A percentile compares a stretch with the other conserved stretches of the same genome.
Conservation (phyloP, 2,888 invertebrate species). For the Nomada hirtipes region DNA sequence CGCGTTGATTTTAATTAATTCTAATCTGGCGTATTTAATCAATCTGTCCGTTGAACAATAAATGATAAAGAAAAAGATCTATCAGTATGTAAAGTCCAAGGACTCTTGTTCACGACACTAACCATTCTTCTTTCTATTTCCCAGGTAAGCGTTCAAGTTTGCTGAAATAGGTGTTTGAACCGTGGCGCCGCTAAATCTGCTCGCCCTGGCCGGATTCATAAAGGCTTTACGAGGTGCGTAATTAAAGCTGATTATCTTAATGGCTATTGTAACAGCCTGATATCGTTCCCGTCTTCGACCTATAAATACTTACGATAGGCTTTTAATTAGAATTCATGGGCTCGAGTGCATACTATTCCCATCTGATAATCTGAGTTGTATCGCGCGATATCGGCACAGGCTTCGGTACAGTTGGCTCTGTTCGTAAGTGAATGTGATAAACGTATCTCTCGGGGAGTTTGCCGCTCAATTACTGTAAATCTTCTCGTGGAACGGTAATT, state of each 20-base stretch:
- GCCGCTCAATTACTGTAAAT: slow-evolving; percentile 47
- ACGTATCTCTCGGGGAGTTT: slow-evolving; percentile 29
- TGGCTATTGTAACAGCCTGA: slow-evolving; percentile 53
- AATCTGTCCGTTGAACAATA: not conserved
- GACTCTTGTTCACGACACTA: not conserved
- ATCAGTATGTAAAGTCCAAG: not conserved
- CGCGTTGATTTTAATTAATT: no score
- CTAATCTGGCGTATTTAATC: not conserved
- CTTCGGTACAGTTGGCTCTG: slow-evolving; percentile 15
- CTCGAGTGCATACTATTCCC: slow-evolving; percentile 29
- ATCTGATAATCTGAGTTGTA: slow-evolving; percentile 51
- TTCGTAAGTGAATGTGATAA: slow-evolving; percentile 34
- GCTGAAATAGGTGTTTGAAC: slow-evolving; percentile 5
- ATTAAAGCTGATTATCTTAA: slow-evolving; percentile 74
- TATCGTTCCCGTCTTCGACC: slow-evolving; percentile 58
- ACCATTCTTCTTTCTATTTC: not conserved
- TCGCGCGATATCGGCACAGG: slow-evolving; percentile 44
- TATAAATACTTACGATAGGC: slow-evolving; percentile 67
- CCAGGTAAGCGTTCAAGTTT: slow-evolving; percentile 44
- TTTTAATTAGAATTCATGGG: slow-evolving; percentile 67
- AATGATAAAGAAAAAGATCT: not conserved
- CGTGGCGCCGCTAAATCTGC: slow-evolving; percentile 13
- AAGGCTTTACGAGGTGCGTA: slow-evolving; percentile 71
- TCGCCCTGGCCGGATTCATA: slow-evolving; percentile 39
- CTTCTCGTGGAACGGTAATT: slow-evolving; percentile 32